Base-by-base conservation (phyloP, 2,797 vertebrate species). In the Pseudocheirus occidentalis region DNA sequence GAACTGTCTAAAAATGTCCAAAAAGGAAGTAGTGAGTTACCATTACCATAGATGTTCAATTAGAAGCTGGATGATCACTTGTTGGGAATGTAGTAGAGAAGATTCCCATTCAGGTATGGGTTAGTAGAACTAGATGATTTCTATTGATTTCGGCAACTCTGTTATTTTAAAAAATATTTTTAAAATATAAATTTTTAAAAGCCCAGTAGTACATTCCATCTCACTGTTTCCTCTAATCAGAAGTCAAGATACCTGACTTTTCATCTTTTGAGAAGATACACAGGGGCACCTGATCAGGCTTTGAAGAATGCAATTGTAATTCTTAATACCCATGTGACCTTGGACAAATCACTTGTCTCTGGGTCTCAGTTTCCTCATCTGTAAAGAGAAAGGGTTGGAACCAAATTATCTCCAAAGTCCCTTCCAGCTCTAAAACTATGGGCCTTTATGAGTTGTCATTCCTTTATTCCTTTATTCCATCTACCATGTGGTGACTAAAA, bases 201-300 rank as follows among this genome's bases (percentile, higher is more conserved):
- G 34, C 34, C 34, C 5, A 66, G 34, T n/a, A 66, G 34, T 66
- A 13, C 31, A n/a, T n/a, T 66, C 31, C 59, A 66, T 66, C 31
- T 66, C 31, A 1, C 9, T 66, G 31, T 66, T 73, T n/a, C n/a
- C 12, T 92, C 66, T 90, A 93, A 40, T 92, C 93, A 93, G 93
- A 90, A 58, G 40, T 28, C 56, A 93, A 13, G 93, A 73, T 24
- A 57, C 93, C 92, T 94, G 92, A 95, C 56, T 58, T 94, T 95
- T 94, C 90, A 57, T 50, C 92, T 94, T 92, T 59, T 62, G 94
- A 96, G 92, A 90, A 90, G 14, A 55, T n/a, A 55, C 34, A 40
- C n/a, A 18, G 40, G n/a, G 66, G 6, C 18, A 21, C 66, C 66
- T 73, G 66, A 40, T 73, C 66, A 73, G 66, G 5, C n/a, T 73